Base-by-base conservation (phyloP, 2,888 invertebrate genomes). In the Exocentrus adspersus region DNA sequence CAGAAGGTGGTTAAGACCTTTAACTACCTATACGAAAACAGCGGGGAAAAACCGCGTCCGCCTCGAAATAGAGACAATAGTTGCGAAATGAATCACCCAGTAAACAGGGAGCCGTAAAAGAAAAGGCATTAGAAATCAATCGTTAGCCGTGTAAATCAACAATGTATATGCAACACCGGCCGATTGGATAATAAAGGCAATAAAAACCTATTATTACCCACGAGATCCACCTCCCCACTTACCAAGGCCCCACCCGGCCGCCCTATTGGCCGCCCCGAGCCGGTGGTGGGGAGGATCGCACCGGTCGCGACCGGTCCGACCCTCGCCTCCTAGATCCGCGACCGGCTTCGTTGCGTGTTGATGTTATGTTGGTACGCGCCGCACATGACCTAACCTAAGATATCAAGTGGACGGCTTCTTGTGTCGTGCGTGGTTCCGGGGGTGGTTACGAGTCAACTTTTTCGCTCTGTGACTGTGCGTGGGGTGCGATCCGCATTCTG, bases 401-500 rank as follows among this genome's bases (percentile, higher is more conserved):
- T 5, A 46, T 37, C 24, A 32, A 14, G 54, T 54, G 58, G 46
- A 6, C 46, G 48, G 58, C 46, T 62, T 61, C 24, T 60, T 53
- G 59, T 66, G 66, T 58, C 20, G 52, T 19, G 60, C 56, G 62
- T 62, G 60, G 54, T 64, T 60, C 46, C 60, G 61, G 62, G 65
- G 60, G 65, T 21, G 24, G 41, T 56, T 20, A 32, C 21, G 24
- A 14, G 20, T 43, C 24, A 42, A 54, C 67, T 66, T 21, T 50
- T 68, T 71, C 62, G 61, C 64, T 70, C 62, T 73, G 72, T 72
- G 74, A 73, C 66, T 69, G 74, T 71, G 74, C 73, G 81, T 78
- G 75, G 80, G 71, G 81, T 82, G 81, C 82, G 74, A 72, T 45
- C 19, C 66, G 82, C 81, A 81, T 80, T 82, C 81, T 80, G 80